Base-by-base conservation (phyloP, 1,140 invertebrate species). In the Bombus pyrosoma region DNA sequence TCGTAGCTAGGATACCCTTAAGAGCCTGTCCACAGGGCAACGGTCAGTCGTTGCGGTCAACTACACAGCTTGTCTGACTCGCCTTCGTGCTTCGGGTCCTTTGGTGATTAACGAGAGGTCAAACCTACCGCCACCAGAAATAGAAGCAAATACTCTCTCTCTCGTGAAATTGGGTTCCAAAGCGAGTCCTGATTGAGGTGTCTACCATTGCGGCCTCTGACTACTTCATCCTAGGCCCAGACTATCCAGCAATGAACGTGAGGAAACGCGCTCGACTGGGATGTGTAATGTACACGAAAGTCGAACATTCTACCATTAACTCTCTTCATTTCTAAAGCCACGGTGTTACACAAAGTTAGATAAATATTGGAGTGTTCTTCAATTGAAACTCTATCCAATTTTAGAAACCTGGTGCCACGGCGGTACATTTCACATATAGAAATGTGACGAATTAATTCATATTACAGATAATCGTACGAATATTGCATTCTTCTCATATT, bases 91-190 rank as follows among this genome's bases (percentile, higher is more conserved):
- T 90, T 87, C 88, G 79, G 89, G 92, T 93, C 94, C 89, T 95
- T 94, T 94, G 93, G 93, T 94, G 94, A 95, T 95, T 95, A 95
- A 94, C 93, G 93, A 93, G 92, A 94, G 94, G 94, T 95, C 94
- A 93, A 92, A 92, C 91, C 89, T 87, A 83, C 88, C 89, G 86
- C 88, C 86, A 90, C 84, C 91, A 90, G 93, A 93, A 94, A 93
- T 92, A 91, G 91, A 90, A 87, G 91, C 90, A 91, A 91, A 91
- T 91, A 91, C 81, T 87, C 89, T 89, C 91, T 91, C 89, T 86
- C 87, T 73, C 86, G 80, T 91, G 92, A 93, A 92, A 93, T 93
- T 94, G 91, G 92, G 87, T 93, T 91, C 91, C 87, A 92, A 92
- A 92, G 92, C 91, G 83, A 92, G 89, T 92, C 92, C 92, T 93